phyloP scores from a whole-genome alignment of 2,113 vertebrate species.

The Bettongia penicillata region DNA sequence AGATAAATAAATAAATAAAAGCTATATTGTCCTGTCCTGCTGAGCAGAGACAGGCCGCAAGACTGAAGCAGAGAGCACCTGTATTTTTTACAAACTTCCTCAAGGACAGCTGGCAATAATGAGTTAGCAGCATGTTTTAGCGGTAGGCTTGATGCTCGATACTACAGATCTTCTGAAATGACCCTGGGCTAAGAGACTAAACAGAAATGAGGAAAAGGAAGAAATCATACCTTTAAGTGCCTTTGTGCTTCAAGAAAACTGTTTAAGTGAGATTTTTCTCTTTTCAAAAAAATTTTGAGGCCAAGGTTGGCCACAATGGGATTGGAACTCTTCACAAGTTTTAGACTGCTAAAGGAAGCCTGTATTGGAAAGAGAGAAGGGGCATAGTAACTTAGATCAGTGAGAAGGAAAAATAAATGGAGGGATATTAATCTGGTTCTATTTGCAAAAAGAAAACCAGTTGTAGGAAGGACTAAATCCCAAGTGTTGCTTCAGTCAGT shows the following conservation, averaged over 20 bases:
- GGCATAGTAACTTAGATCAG: constrained; percentile 43
- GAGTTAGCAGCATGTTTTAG: background rate
- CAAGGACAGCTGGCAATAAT: background rate
- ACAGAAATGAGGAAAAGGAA: constrained; percentile 44
- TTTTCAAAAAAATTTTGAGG: constrained; percentile 7
- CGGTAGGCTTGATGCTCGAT: background rate
- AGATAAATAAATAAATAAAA: background rate
- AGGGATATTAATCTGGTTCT: constrained; percentile 49
- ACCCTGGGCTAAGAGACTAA: constrained; percentile 17
- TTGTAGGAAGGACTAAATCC: background rate
- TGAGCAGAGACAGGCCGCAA: constrained; percentile 25
- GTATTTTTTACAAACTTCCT: background rate
- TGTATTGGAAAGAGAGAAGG: constrained; percentile 38
- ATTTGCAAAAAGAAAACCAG: constrained; percentile 7
- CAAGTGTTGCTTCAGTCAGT: background rate
- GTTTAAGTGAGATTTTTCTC: constrained; percentile 49
- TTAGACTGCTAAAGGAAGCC: constrained; percentile 42
- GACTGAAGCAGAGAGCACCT: background rate
- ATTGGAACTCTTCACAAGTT: constrained; percentile 11
- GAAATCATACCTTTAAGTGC: constrained; percentile 44
- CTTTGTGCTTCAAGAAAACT: constrained; percentile 16
- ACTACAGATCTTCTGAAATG: background rate
- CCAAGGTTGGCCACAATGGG: constrained; percentile 41
- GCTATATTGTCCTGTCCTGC: background rate
- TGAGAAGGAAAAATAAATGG: constrained; percentile 6